Base-by-base conservation (phyloP, 2,888 invertebrate genomes). In the Drosophila multiciliata region DNA sequence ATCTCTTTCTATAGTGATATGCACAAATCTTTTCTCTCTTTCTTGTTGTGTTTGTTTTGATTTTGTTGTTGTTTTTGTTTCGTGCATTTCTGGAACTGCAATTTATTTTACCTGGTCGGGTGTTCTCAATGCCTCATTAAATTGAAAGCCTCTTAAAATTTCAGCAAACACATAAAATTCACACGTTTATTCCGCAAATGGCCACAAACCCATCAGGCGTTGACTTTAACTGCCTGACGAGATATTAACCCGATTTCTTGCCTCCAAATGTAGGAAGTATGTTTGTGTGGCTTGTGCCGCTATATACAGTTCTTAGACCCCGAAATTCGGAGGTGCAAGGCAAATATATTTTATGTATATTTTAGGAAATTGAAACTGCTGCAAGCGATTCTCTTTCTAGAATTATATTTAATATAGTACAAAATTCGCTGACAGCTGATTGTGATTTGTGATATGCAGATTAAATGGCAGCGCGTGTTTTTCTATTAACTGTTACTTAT, bases 151-250 rank as follows among this genome's bases (percentile, higher is more conserved):
- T 75, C 78, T 83, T 87, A 80, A 75, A 71, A 68, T 73, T 73
- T 80, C 72, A 73, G 64, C 57, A 58, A 73, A 66, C 75, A 60
- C 85, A 67, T 87, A 84, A 87, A 84, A 83, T 75, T 85, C 82
- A 70, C 86, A 80, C 85, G 68, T 72, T 80, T 67, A 68, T 57
- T 48, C 45, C 50, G 26, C 35, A 62, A 48, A 48, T 38, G 35
- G 45, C 23, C 45, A 45, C 45, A 45, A 45, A 2, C 15, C 38
- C 36, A 29, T 32, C 54, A 36, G 48, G 26, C 6, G 20, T 1
- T 40, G 53, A 26, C 35, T 45, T 73, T 66, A 73, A 73, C 45
- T 62, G 75, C 53, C 38, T 49, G 57, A 20, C 49, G 29, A 33
- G 55, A 35, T 60, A 36, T 60, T 69, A 60, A 69, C 62, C 68